Evolutionary conservation across 2,888 invertebrate species (phyloP).

Genomic region (Erebia palarica): DNA sequence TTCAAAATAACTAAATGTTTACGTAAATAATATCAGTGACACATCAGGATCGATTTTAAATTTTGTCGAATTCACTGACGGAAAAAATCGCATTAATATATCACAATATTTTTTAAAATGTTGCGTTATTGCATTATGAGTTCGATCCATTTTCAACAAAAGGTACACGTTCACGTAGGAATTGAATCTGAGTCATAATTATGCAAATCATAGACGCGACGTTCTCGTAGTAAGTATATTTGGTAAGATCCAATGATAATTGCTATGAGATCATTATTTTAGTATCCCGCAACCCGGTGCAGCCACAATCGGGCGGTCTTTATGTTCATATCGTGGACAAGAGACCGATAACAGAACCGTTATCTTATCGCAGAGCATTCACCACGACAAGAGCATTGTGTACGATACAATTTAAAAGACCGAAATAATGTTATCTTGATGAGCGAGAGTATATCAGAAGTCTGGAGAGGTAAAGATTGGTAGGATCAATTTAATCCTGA

Average conservation of each 20-base stretch:
- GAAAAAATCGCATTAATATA: background rate
- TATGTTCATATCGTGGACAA: constrained; percentile 2
- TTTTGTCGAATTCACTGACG: background rate
- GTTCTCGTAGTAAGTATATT: background rate
- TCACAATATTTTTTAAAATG: background rate
- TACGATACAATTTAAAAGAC: constrained; percentile 11
- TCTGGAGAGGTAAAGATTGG: background rate
- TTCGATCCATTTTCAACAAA: background rate
- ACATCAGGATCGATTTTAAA: background rate
- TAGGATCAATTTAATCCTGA: background rate
- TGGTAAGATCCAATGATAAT: background rate
- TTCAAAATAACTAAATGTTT: background rate
- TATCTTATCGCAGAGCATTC: constrained; percentile 33
- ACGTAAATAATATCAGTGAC: background rate
- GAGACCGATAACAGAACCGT: constrained; percentile 21
- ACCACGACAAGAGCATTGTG: constrained; percentile 6
- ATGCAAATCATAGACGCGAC: background rate
- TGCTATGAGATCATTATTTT: constrained; percentile 13
- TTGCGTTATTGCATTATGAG: background rate
- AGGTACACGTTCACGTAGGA: background rate
- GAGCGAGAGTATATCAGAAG: background rate
- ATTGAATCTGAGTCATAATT: constrained; percentile 8
- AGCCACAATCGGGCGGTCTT: background rate
- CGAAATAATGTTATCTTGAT: background rate
- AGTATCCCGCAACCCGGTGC: background rate